Evolutionary conservation across 2,113 vertebrate genomes (phyloP).

Genomic region (Clarias batrachus): DNA sequence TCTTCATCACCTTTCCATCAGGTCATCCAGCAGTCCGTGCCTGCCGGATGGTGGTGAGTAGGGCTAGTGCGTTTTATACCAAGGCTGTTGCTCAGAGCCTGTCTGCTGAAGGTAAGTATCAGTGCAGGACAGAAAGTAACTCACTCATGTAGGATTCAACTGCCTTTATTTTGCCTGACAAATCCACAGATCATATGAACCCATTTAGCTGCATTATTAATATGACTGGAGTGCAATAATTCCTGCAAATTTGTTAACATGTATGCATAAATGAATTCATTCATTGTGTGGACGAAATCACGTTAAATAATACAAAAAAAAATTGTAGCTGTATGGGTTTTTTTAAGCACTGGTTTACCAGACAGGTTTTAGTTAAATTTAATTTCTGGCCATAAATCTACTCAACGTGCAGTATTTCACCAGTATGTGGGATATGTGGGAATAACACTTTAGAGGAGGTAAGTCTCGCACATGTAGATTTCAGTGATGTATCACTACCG

Average conservation of each 20-base stretch:
- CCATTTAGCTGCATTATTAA: not conserved
- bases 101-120: constrained; percentile 47
- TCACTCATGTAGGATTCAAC: not conserved
- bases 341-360: not conserved
- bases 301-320: no score
- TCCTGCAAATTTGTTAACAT: not conserved
- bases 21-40: constrained; percentile 30
- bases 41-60: constrained; percentile 46
- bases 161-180: constrained; percentile 5
- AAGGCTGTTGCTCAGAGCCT: constrained; percentile 24
- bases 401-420: no score
- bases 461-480: not conserved
- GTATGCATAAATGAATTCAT: not conserved
- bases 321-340: not conserved
- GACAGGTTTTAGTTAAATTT: not conserved
- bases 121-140: constrained; percentile 13
- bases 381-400: not conserved
- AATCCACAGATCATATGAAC: not conserved
- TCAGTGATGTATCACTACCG: not conserved
- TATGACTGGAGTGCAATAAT: not conserved
- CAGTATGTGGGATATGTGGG: not conserved
- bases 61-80: constrained; percentile 36
- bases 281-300: no score
- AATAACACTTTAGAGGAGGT: constrained; percentile 24
- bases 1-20: constrained; percentile 32